Conservation (phyloP, 2,797 vertebrate genomes). For the Catamblyrhynchus diadema region DNA sequence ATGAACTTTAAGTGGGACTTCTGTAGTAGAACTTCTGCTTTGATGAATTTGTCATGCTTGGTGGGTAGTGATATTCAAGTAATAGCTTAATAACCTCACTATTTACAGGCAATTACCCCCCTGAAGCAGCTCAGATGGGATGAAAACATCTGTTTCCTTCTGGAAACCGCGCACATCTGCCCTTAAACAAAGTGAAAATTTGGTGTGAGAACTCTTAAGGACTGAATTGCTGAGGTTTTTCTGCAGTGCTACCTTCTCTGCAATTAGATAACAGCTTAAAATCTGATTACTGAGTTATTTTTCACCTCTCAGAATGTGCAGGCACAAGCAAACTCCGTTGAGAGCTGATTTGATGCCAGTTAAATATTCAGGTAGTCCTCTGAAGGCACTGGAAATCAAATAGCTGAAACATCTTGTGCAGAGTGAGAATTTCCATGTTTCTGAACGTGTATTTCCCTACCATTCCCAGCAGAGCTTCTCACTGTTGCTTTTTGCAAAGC, state of each 20-base stretch:
- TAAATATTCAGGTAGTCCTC: background rate
- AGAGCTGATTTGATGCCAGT: background rate
- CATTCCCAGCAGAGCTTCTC: background rate
- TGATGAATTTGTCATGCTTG: background rate
- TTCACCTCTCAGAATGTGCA: background rate
- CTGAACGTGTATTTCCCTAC: background rate
- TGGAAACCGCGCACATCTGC: background rate
- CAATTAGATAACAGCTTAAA: constrained; percentile 10
- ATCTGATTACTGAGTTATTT: background rate
- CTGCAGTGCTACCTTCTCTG: background rate
- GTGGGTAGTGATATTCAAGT: background rate
- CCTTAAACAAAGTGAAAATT: constrained; percentile 23
- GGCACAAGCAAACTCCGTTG: background rate
- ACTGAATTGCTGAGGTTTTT: background rate
- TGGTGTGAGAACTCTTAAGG: background rate
- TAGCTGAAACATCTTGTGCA: background rate
- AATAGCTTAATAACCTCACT: background rate
- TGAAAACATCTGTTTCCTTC: constrained; percentile 44
- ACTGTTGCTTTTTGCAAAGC: background rate
- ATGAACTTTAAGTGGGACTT: background rate
- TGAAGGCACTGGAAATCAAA: background rate
- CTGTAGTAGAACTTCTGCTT: background rate
- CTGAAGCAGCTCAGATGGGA: background rate
- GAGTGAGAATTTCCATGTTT: background rate
- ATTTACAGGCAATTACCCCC: constrained; percentile 36